Evolutionary conservation across 2,113 vertebrate species (phyloP), one percentile per base, ranked within the genome.

Genomic region (Zeus faber): DNA sequence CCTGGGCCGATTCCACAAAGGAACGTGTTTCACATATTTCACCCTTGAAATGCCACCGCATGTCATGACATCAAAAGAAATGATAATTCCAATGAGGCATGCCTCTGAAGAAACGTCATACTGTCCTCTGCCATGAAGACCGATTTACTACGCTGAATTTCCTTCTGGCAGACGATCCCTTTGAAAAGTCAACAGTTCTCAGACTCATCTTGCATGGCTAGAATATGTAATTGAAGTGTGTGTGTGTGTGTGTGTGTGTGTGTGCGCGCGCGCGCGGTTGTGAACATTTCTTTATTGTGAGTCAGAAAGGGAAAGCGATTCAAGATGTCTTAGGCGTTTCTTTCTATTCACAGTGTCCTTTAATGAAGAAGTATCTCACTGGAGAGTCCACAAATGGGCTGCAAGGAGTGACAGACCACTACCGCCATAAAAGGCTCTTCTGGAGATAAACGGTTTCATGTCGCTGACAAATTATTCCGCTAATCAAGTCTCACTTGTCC

Each of bases 41-140:
- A 26, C 50, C 44, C 58, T 74, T 74, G 61, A 83, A 78, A 81
- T 63, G 60, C 58, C 62, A 66, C 70, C 67, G 70, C 69, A 57
- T 77, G 71, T 79, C 63, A 70, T 59, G 65, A 75, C 72, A 83
- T 84, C 73, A 83, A 81, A 83, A 67, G 64, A 72, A 80, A 78
- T 64, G 41, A 46, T 63, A 72, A 78, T 70, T 68, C 62, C 64
- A 65, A 66, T 54, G 71, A 73, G 67, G 58, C 55, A 62, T 46
- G 62, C 47, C 46, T 51, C 43, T 8, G 20, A 58, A 58, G 54
- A 48, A 48, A 24, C 20, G 18, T 22, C 23, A 49, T 53, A 56
- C 44, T 58, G 54, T 68, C 65, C 72, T 26, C 39, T 55, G 65
- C 57, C 59, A 75, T 64, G 64, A 79, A 62, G 56, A 80, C 37